Conservation (phyloP, 2,888 invertebrate species). For the Nesidiocoris tenuis region DNA sequence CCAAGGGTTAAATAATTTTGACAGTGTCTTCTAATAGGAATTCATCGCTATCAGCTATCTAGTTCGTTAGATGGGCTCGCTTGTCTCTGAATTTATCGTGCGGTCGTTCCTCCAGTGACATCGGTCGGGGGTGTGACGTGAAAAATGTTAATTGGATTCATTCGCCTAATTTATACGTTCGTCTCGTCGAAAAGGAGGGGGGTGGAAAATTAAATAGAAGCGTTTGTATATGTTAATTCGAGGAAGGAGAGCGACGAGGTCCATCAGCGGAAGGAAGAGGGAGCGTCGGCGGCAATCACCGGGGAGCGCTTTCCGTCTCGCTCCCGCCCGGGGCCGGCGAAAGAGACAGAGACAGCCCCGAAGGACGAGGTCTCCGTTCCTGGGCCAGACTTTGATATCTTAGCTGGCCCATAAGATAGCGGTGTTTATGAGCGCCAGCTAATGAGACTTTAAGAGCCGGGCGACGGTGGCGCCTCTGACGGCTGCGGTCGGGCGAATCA, state of each 20-base stretch:
- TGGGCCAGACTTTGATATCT: conserved; percentile 24
- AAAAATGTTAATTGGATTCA: conserved; percentile 39
- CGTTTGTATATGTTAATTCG: conserved; percentile 37
- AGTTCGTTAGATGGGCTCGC: too few species aligned
- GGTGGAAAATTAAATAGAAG: conserved; percentile 29
- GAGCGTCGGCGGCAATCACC: too few species aligned
- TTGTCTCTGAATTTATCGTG: background rate
- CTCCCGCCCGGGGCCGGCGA: background rate
- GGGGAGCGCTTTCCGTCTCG: background rate
- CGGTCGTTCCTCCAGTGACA: too few species aligned
- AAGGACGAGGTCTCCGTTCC: background rate
- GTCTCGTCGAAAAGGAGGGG: background rate
- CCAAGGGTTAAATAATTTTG: too few species aligned
- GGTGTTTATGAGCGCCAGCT: conserved; percentile 39
- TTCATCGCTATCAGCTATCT: too few species aligned
- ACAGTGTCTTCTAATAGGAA: too few species aligned
- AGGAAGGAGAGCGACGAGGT: background rate
- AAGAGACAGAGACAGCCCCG: background rate
- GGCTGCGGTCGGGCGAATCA: conserved; percentile 21
- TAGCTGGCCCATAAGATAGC: conserved; percentile 34
- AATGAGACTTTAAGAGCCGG: conserved; percentile 42
- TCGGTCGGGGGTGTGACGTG: background rate
- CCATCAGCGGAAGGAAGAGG: background rate
- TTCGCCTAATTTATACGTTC: conserved; percentile 35
- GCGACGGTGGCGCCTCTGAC: conserved; percentile 6